A percentile compares a stretch with the other conserved stretches of the same genome.
Evolutionary conservation across 2,888 invertebrate genomes (phyloP).

Genomic region (Erebia ligea): DNA sequence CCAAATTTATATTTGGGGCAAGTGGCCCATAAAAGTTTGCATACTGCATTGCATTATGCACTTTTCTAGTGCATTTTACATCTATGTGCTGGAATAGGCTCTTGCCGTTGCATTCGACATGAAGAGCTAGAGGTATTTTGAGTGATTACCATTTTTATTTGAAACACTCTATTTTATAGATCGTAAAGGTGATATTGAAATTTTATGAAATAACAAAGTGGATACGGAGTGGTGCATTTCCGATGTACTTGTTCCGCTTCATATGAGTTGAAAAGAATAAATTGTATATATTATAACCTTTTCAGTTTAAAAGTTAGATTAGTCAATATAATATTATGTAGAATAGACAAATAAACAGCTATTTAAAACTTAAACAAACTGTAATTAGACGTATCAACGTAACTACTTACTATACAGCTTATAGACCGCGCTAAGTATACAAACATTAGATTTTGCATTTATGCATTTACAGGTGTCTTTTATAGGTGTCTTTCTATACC

Average conservation of each 20-base stretch:
- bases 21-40: no score
- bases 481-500: no score
- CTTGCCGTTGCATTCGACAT: slow-evolving; percentile 54
- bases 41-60: neutral
- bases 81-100: slow-evolving; percentile 42
- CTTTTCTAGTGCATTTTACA: slow-evolving; percentile 23
- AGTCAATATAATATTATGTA: neutral
- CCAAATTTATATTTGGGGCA: no score
- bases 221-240: neutral
- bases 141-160: slow-evolving; percentile 73
- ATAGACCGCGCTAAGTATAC: no score
- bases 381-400: no score
- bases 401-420: no score
- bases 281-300: neutral
- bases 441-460: no score
- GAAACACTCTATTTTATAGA: slow-evolving; percentile 41
- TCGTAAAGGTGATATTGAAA: slow-evolving; percentile 15
- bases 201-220: slow-evolving; percentile 18
- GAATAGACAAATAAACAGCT: no score
- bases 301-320: neutral
- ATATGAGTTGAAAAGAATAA: neutral
- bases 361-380: no score
- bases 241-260: neutral
- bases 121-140: slow-evolving; percentile 62
- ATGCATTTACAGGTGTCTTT: no score